Evolutionary conservation across 2,888 invertebrate species (phyloP), one percentile per base, ranked within the genome.

Genomic region (Drosophila peninsularis): DNA sequence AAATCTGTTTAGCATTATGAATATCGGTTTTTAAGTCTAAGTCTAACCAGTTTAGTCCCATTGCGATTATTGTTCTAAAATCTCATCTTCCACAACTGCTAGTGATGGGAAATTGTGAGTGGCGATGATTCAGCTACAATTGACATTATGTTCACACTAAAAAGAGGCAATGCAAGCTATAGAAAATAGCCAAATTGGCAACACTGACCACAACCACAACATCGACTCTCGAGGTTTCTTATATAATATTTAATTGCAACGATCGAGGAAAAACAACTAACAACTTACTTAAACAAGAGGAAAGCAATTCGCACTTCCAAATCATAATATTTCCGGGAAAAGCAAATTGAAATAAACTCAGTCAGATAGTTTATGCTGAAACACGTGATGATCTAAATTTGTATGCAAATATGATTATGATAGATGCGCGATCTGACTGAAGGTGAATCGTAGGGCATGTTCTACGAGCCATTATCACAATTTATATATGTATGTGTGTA

Each of bases 361-460:
- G 9, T 5, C 27, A n/a, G n/a, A 45, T n/a, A 30, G 30, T 32
- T 19, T 7, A 32, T 41, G 19, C 3, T 17, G 27, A 52, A 19
- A 11, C 52, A 44, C 21, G 5, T 47, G 50, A 58, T n/a, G 19
- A 19, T 30, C 27, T 30, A 1, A 2, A 42, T 54, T 30, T 54
- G 24, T 36, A 19, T 55, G 41, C 13, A 57, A 27, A 21, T 58
- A 44, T 60, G 34, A 61, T 66, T 74, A 67, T 56, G 47, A 65
- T 24, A 45, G 50, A 19, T 58, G 50, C 19, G n/a, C 52, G 30
- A 21, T 34, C 54, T 55, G 39, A 52, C 41, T 14, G 14, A 74
- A 78, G 70, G 75, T 68, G 58, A 64, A 24, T 55, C 64, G 42
- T 58, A 62, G 63, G 75, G 21, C 52, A 75, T 44, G 10, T 47